These are phyloP conservation scores for Cheilosia grossa DNA, from an alignment of 2,888 invertebrate genomes.

Conservation along the genomic window DNA sequence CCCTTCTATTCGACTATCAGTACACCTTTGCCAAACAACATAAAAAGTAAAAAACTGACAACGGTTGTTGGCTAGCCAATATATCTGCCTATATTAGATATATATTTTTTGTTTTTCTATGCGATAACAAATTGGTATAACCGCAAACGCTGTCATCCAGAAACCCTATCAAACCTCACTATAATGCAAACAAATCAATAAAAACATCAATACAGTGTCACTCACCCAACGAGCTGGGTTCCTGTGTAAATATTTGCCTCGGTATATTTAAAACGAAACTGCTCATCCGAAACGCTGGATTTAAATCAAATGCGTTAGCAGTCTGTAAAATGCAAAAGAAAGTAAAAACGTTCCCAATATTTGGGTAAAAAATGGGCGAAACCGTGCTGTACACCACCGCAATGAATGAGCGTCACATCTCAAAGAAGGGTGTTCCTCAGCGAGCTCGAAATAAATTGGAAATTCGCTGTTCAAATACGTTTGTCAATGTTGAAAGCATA, in stretches of 20 bases:
- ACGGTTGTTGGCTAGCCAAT: background rate
- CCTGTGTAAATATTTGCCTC: constrained; percentile 36
- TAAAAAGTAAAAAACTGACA: background rate
- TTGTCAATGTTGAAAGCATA: constrained; percentile 8
- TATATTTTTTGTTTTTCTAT: background rate
- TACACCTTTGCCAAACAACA: background rate
- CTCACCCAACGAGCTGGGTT: background rate
- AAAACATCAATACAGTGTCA: constrained; percentile 28
- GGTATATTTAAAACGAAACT: constrained; percentile 2
- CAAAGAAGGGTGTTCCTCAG: constrained; percentile 10
- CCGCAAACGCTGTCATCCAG: constrained; percentile 24
- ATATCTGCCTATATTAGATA: background rate
- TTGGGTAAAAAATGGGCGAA: background rate
- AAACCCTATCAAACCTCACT: constrained; percentile 19
- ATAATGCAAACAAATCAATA: constrained; percentile 41
- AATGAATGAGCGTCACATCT: constrained; percentile 3
- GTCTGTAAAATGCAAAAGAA: background rate
- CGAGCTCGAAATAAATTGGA: constrained; percentile 9
- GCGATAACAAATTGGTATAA: constrained; percentile 15
- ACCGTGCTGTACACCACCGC: background rate
- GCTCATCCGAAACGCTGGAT: constrained; percentile 19
- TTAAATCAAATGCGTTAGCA: constrained; percentile 25
- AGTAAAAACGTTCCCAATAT: constrained; percentile 3
- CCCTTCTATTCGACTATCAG: too few relatives aligned
- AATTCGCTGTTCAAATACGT: constrained; percentile 5